These are phyloP conservation scores for Thaumetopoea pityocampa DNA, from an alignment of 1,140 invertebrate species.

Conservation along the genomic window DNA sequence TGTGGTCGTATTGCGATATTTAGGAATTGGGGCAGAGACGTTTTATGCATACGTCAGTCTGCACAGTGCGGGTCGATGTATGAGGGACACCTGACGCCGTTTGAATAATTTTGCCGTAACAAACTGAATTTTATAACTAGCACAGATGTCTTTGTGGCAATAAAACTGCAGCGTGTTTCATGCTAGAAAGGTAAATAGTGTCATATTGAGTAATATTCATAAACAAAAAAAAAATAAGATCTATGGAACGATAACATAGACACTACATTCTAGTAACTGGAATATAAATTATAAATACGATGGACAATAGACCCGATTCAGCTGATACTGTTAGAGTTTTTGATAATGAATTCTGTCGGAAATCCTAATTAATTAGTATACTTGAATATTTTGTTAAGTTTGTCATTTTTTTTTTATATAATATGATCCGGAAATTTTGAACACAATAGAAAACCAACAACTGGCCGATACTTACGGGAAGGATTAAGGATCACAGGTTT, in stretches of 20 bases:
- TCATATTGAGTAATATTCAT: conserved; percentile 1
- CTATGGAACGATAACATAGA: conserved; percentile 51
- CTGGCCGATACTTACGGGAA: too few relatives aligned
- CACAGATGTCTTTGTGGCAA: conserved; percentile 49
- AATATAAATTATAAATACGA: too few relatives aligned
- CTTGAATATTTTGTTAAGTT: too few relatives aligned
- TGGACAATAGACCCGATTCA: too few relatives aligned
- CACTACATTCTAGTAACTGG: too few relatives aligned
- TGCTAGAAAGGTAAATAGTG: conserved; percentile 10
- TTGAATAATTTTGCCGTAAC: conserved; percentile 66
- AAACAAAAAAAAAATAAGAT: conserved; percentile 5
- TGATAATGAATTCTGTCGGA: too few relatives aligned
- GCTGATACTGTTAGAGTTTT: too few relatives aligned
- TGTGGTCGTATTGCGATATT: conserved; percentile 21
- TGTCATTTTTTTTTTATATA: too few relatives aligned
- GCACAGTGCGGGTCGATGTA: conserved; percentile 38
- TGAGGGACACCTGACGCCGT: conserved; percentile 57
- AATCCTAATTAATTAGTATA: too few relatives aligned
- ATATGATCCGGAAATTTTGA: too few relatives aligned
- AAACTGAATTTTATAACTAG: conserved; percentile 54
- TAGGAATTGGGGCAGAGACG: conserved; percentile 21
- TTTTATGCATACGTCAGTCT: conserved; percentile 25
- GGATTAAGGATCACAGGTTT: too few relatives aligned
- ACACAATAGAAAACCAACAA: too few relatives aligned
- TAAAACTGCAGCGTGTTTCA: conserved; percentile 34